phyloP scores from a whole-genome alignment of 2,113 vertebrate genomes.

The Erythrocebus patas region DNA sequence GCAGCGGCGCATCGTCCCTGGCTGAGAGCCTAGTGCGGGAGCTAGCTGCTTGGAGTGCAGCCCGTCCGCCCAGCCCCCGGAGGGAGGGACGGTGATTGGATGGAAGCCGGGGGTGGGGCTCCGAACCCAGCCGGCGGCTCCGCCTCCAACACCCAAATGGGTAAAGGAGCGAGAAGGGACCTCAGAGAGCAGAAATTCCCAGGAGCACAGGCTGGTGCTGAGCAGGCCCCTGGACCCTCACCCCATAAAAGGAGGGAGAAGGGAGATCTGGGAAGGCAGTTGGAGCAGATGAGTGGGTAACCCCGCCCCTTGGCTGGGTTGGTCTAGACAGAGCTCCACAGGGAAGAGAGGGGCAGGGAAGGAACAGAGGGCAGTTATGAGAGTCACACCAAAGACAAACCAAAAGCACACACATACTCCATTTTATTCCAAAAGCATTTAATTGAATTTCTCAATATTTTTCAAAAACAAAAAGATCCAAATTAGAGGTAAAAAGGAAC shows the following conservation, averaged over 20 bases:
- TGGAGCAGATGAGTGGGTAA: not conserved
- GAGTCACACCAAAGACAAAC: constrained; percentile 35
- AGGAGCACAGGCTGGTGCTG: not conserved
- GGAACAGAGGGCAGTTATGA: not conserved
- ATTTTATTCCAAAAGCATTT: constrained; percentile 85
- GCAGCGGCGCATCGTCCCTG: constrained; percentile 50
- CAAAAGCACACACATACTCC: constrained; percentile 37
- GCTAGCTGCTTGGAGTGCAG: not conserved
- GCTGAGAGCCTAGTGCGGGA: constrained; percentile 52
- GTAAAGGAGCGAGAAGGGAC: not conserved
- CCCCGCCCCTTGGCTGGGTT: not conserved
- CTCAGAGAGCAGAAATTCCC: not conserved
- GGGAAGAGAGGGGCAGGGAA: not conserved
- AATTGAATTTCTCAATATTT: constrained; percentile 84
- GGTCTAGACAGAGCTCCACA: not conserved
- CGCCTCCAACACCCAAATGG: not conserved
- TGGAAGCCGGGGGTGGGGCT: constrained; percentile 18
- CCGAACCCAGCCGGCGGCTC: not conserved
- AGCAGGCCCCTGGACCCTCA: not conserved
- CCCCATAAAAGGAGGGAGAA: not conserved
- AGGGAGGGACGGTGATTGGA: constrained; percentile 60
- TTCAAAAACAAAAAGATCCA: constrained; percentile 82
- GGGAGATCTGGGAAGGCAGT: not conserved
- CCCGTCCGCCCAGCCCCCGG: constrained; percentile 29
- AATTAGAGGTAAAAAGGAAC: constrained; percentile 85